Conservation (phyloP, 2,797 vertebrate species). For the Crocidura indochinensis region DNA sequence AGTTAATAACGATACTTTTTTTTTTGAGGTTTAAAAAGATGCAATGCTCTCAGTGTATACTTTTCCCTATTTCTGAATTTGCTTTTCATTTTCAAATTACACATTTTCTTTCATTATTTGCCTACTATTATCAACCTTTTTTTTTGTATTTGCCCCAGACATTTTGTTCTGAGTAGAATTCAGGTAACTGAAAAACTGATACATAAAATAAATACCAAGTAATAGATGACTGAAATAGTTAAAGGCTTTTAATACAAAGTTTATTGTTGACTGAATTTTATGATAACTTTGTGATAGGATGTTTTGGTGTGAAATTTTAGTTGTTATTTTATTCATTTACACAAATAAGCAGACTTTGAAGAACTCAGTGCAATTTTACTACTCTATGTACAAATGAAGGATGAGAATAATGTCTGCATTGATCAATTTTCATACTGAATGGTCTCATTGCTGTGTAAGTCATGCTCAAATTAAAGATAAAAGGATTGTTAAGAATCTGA, state of each 20-base stretch:
- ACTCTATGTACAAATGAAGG: slow-evolving; percentile 57
- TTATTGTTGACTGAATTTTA: slow-evolving; percentile 12
- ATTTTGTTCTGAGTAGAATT: slow-evolving; percentile 53
- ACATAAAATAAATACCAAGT: slow-evolving; percentile 41
- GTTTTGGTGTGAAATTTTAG: slow-evolving; percentile 44
- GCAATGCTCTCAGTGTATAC: slow-evolving; percentile 31
- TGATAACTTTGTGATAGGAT: slow-evolving; percentile 50
- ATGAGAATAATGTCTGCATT: slow-evolving; percentile 37
- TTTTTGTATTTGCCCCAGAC: slow-evolving; percentile 25
- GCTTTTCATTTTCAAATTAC: slow-evolving; percentile 54
- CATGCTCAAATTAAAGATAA: slow-evolving; percentile 51
- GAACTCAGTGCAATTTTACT: slow-evolving; percentile 61
- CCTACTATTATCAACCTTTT: background rate
- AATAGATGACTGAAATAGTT: slow-evolving; percentile 44
- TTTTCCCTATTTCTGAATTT: slow-evolving; percentile 57
- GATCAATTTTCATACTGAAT: slow-evolving; percentile 35
- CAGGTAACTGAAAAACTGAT: slow-evolving; percentile 29
- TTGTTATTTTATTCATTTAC: slow-evolving; percentile 71
- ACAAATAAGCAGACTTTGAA: slow-evolving; percentile 61
- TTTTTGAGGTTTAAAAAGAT: slow-evolving; percentile 23
- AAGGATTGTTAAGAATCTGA: slow-evolving; percentile 33
- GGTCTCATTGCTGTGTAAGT: slow-evolving; percentile 66
- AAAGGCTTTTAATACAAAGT: slow-evolving; percentile 58
- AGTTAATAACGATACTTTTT: slow-evolving; percentile 37
- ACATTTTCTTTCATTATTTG: slow-evolving; percentile 9